Evolutionary conservation across 2,113 vertebrate species (phyloP).

Genomic region (Eupsittula cactorum): DNA sequence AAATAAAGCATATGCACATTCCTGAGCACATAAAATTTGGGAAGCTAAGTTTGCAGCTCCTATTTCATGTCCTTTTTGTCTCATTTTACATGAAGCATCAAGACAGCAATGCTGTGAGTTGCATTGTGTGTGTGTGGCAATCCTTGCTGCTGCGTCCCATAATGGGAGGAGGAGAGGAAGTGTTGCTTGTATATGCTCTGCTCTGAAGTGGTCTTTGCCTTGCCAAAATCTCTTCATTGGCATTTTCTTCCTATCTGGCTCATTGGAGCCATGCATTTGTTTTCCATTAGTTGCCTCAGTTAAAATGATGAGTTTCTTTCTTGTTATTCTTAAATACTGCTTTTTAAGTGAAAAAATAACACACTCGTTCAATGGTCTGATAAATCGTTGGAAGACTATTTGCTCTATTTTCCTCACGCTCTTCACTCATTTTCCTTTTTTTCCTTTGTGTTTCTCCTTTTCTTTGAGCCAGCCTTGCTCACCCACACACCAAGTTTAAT

Average conservation of each 20-base stretch:
- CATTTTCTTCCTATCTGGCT: not conserved
- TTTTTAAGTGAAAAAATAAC: not conserved
- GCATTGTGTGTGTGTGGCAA: not conserved
- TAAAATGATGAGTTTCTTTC: not conserved
- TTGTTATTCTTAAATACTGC: not conserved
- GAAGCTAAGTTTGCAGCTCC: not conserved
- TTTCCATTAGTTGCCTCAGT: constrained; percentile 21
- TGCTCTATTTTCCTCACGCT: not conserved
- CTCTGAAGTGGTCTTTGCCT: not conserved
- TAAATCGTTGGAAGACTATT: not conserved
- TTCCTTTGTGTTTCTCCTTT: not conserved
- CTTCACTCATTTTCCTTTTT: not conserved
- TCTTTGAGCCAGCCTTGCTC: not conserved
- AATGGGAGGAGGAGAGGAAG: not conserved
- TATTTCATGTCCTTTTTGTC: not conserved
- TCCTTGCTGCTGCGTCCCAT: not conserved
- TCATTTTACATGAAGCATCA: not conserved
- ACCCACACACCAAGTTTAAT: not conserved
- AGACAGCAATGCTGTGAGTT: not conserved
- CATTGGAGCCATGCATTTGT: not conserved
- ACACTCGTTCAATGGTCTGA: not conserved
- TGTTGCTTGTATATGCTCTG: not conserved
- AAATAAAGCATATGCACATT: not conserved
- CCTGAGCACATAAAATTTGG: not conserved
- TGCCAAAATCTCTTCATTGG: constrained; percentile 1